Base-by-base conservation (phyloP, 2,113 vertebrate species). In the Brachypteracias leptosomus region DNA sequence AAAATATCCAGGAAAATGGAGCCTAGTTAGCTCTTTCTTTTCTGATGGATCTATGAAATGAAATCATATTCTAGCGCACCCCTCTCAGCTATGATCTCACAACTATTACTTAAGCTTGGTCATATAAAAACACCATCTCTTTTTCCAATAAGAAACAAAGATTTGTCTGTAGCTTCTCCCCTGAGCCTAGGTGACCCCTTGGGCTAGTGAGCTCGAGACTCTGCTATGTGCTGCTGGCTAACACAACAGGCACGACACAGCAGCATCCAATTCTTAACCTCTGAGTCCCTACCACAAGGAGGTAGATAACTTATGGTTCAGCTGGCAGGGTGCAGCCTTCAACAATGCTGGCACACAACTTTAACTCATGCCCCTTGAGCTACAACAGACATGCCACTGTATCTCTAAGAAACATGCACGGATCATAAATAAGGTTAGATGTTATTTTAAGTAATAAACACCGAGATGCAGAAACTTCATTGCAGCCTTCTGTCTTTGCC, bases 371-470 rank as follows among this genome's bases (percentile, higher is more conserved):
- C 52, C 88, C 89, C 94, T 90, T 92, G 92, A 96, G 94, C 88
- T 92, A 9, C 44, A 93, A 78, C 90, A 96, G 94, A 90, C 75
- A 49, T 92, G 94, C 94, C 75, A 92, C 62, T 85, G 62, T 91
- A 87, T 87, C 93, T 47, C 76, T 89, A 90, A 90, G 88, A 96
- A 95, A 96, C 73, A 61, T 66, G 84, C 86, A 89, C 2, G 3
- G 73, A 90, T 82, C 88, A 68, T 96, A 96, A 96, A 94, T 90
- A 96, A 95, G 70, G 84, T 85, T 95, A 94, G 91, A 95, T 96
- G 89, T 95, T 96, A 94, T 96, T 93, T 83, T 95, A 92, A 94
- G 88, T 76, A 89, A 94, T 95, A 97, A 97, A 95, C 88, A 94
- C 52, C 24, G 72, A 90, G 88, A 93, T 78, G 72, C 80, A 92